phyloP scores from a whole-genome alignment of 2,888 invertebrate genomes.

The Acleris sparsana region DNA sequence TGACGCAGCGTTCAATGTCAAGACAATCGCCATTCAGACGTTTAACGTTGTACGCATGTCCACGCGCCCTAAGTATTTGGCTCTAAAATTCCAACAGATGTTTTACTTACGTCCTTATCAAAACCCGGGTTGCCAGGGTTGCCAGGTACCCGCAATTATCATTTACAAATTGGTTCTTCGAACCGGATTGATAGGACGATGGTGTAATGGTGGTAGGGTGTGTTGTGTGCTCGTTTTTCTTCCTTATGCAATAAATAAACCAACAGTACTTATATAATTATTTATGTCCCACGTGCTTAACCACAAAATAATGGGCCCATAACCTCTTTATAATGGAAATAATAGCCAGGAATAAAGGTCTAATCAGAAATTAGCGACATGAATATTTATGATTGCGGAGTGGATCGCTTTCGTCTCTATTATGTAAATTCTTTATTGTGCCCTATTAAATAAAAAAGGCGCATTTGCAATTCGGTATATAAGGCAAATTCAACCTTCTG shows the following conservation, averaged over 20 bases:
- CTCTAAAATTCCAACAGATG: no score
- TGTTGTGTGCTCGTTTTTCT: not conserved
- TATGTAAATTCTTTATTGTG: slow-evolving; percentile 34
- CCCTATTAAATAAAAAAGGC: slow-evolving; percentile 20
- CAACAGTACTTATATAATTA: not conserved
- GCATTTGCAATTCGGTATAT: slow-evolving; percentile 2
- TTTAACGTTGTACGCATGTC: no score
- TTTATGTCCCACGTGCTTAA: not conserved
- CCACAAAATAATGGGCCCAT: not conserved
- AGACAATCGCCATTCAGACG: no score
- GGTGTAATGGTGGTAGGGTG: no score
- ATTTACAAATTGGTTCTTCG: no score
- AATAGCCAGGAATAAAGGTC: slow-evolving; percentile 24
- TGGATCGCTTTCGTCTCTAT: slow-evolving; percentile 34
- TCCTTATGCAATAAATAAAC: not conserved
- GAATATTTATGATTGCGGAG: slow-evolving; percentile 30
- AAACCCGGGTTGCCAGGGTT: no score
- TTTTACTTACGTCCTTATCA: no score
- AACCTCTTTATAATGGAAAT: slow-evolving; percentile 14
- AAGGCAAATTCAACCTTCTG: not conserved
- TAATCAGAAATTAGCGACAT: slow-evolving; percentile 33
- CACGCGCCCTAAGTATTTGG: no score
- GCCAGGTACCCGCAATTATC: no score
- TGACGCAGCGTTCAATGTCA: no score
- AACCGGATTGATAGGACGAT: no score